phyloP scores from a whole-genome alignment of 1,140 invertebrate species.

The Scaptomyza pallida region DNA sequence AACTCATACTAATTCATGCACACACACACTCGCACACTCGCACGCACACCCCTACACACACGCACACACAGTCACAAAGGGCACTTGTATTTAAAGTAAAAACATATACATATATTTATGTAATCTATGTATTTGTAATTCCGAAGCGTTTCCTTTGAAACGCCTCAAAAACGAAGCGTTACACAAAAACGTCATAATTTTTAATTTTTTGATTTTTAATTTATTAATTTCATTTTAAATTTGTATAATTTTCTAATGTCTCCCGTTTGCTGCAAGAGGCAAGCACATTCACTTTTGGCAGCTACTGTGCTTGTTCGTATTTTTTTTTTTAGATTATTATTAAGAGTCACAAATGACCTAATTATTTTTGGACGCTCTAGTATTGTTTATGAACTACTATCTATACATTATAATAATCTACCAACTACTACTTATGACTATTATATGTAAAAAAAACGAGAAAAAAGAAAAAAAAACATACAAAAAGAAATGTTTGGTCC shows the following conservation, averaged over 20 bases:
- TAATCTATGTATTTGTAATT: constrained; percentile 18
- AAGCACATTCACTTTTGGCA: neutral
- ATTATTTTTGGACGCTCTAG: constrained; percentile 23
- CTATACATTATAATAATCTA: constrained; percentile 13
- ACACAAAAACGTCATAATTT: neutral
- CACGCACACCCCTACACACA: constrained; percentile 3
- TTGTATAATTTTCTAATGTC: neutral
- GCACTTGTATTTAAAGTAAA: constrained; percentile 10
- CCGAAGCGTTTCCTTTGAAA: constrained; percentile 3
- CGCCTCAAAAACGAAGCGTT: neutral
- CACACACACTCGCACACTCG: neutral
- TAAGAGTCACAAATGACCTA: neutral
- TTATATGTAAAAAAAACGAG: constrained; percentile 1
- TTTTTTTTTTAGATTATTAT: neutral
- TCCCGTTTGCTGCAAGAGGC: neutral
- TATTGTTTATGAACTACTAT: constrained; percentile 33
- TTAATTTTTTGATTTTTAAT: neutral
- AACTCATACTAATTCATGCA: constrained; percentile 3
- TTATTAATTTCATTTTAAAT: neutral
- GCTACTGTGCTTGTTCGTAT: neutral
- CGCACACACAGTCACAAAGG: constrained; percentile 5
- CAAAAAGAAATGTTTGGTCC: neutral
- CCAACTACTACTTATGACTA: neutral
- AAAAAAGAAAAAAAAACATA: no score
- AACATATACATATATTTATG: neutral